Percentiles rank a stretch among this genome's conserved stretches.
Conservation (phyloP, 2,113 vertebrate species). For the Ictalurus punctatus region DNA sequence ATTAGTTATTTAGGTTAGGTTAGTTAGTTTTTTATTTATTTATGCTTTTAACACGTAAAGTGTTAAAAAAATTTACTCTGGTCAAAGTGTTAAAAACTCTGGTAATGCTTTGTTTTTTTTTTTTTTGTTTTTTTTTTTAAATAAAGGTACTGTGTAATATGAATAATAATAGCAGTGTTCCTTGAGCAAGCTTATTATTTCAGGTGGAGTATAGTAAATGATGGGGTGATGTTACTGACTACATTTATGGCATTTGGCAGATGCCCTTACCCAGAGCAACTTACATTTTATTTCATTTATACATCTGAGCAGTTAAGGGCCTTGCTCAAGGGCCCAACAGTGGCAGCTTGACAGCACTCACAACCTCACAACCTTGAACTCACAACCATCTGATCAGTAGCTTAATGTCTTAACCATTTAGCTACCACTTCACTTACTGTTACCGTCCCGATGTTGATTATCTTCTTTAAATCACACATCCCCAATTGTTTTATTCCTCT, state of each 20-base stretch:
- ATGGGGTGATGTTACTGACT: not conserved
- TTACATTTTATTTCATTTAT: too few species aligned
- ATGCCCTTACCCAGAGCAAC: too few species aligned
- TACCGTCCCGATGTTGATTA: not conserved
- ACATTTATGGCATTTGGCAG: too few species aligned
- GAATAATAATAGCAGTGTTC: not conserved
- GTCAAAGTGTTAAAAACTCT: not conserved
- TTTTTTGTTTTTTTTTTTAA: too few species aligned
- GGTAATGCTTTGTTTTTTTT: too few species aligned
- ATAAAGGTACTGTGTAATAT: not conserved
- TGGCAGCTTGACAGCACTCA: too few species aligned
- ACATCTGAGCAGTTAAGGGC: too few species aligned
- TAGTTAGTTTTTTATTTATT: not conserved
- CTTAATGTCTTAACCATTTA: too few species aligned
- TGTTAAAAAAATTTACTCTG: not conserved
- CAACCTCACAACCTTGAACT: too few species aligned
- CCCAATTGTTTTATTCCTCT: not conserved
- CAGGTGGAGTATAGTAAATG: not conserved
- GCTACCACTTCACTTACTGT: not conserved
- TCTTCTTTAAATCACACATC: not conserved
- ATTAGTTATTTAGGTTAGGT: not conserved
- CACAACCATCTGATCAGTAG: too few species aligned
- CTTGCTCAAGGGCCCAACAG: too few species aligned
- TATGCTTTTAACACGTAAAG: not conserved
- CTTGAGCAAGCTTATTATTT: not conserved